Evolutionary conservation across 2,797 vertebrate species (phyloP).

Genomic region (Myiotriccus ornatus): DNA sequence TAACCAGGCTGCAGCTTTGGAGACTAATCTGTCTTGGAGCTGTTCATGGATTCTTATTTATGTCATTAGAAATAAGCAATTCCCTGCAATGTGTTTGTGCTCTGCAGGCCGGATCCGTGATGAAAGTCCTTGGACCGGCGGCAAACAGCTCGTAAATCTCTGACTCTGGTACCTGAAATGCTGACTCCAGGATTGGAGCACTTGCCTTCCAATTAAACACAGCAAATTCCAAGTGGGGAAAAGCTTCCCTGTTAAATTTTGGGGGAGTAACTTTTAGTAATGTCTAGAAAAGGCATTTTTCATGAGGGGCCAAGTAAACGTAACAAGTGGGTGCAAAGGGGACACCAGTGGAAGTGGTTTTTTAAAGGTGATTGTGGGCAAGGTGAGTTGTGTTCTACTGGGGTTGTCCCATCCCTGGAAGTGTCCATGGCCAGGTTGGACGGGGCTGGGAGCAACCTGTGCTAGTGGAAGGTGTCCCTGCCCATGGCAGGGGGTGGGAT

Average conservation of each 20-base stretch:
- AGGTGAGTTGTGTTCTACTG: neutral
- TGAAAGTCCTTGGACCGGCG: neutral
- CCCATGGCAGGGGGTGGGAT: neutral
- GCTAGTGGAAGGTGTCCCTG: neutral
- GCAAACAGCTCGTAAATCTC: neutral
- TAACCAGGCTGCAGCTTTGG: neutral
- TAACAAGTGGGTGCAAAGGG: neutral
- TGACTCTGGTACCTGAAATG: neutral
- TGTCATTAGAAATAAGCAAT: neutral
- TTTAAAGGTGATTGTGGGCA: neutral
- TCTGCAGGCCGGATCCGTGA: neutral
- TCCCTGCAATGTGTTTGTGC: neutral
- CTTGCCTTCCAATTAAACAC: neutral
- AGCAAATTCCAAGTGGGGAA: neutral
- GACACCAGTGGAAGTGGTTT: fast-evolving
- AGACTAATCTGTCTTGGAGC: neutral
- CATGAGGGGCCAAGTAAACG: neutral
- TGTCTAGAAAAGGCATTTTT: neutral
- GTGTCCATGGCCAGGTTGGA: neutral
- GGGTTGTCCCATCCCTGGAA: neutral
- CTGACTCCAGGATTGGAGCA: neutral
- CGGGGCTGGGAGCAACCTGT: neutral
- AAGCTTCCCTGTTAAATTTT: neutral
- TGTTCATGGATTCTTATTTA: neutral
- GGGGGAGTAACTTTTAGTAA: neutral